phyloP scores from a whole-genome alignment of 2,888 invertebrate genomes.

The Drosophila recens region DNA sequence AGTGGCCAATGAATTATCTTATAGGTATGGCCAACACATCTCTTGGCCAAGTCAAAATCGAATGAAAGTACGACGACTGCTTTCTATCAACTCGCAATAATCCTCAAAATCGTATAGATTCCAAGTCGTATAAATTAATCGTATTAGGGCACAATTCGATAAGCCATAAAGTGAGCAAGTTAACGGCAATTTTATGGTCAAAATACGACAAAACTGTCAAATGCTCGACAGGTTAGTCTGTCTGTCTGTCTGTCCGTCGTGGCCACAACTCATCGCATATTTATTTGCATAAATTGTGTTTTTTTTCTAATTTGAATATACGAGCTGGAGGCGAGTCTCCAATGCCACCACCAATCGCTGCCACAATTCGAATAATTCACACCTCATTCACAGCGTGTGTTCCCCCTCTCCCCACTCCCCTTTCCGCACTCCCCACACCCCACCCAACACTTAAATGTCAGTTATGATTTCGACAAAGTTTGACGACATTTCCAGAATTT shows the following conservation, averaged over 20 bases:
- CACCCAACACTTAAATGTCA: conserved; percentile 52
- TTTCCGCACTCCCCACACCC: not conserved
- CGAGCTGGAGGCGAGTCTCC: conserved; percentile 42
- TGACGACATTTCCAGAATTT: conserved; percentile 55
- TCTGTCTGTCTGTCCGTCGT: not conserved
- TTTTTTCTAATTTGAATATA: conserved; percentile 72
- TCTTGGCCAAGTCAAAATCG: conserved; percentile 34
- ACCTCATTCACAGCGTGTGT: conserved; percentile 67
- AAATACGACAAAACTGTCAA: conserved; percentile 72
- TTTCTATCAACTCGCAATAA: conserved; percentile 1
- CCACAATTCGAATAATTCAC: conserved; percentile 69
- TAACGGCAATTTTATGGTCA: conserved; percentile 74
- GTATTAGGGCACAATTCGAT: conserved; percentile 19
- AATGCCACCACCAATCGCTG: conserved; percentile 19
- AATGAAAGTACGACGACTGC: conserved; percentile 15
- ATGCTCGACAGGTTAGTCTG: conserved; percentile 43
- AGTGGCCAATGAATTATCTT: conserved; percentile 71
- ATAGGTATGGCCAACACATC: conserved; percentile 13
- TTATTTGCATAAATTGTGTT: conserved; percentile 73
- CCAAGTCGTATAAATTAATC: conserved; percentile 6
- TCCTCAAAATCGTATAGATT: conserved; percentile 11
- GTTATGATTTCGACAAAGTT: conserved; percentile 32
- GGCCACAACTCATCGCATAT: conserved; percentile 45
- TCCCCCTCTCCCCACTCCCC: not conserved
- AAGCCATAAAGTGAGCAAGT: conserved; percentile 67